Percentiles rank a stretch among this genome's conserved stretches.
phyloP scores from a whole-genome alignment of 2,888 invertebrate species.

The Beris morrisii region DNA sequence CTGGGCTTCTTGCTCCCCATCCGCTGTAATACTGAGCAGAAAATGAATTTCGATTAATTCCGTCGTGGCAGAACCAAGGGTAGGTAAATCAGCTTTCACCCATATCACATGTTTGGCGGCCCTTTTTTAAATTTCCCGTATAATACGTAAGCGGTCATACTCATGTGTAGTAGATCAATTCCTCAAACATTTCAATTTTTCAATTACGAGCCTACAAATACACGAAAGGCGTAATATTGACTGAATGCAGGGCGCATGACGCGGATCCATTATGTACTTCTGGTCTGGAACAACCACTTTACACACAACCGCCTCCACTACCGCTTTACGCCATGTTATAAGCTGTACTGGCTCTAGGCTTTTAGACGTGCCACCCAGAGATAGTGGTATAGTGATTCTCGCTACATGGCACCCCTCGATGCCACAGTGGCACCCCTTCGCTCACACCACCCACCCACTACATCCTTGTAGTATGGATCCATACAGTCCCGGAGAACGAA shows the following conservation, averaged over 20 bases:
- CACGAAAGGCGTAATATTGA: conserved; percentile 44
- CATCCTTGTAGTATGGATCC: conserved; percentile 5
- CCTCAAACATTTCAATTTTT: conserved; percentile 46
- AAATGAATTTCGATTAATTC: conserved; percentile 5
- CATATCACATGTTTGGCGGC: too few relatives aligned
- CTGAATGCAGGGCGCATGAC: conserved; percentile 45
- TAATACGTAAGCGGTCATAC: conserved; percentile 22
- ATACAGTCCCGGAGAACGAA: conserved; percentile 26
- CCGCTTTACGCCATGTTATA: not conserved
- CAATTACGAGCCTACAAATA: conserved; percentile 44
- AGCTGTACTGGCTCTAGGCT: conserved; percentile 15
- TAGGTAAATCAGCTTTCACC: too few relatives aligned
- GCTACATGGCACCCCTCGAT: conserved; percentile 17
- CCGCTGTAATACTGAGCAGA: not conserved
- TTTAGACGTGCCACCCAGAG: conserved; percentile 17
- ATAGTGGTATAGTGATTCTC: conserved; percentile 29
- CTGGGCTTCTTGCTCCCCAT: too few relatives aligned
- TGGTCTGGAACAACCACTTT: conserved; percentile 29
- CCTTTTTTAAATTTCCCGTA: too few relatives aligned
- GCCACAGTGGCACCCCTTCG: not conserved
- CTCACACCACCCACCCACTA: too few relatives aligned
- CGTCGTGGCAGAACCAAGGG: too few relatives aligned
- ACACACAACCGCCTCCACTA: conserved; percentile 10
- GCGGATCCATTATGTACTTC: conserved; percentile 40
- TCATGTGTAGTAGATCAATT: conserved; percentile 42